These are phyloP conservation scores for Lepidostoma basale DNA, from an alignment of 1,140 invertebrate genomes.

Conservation along the genomic window DNA sequence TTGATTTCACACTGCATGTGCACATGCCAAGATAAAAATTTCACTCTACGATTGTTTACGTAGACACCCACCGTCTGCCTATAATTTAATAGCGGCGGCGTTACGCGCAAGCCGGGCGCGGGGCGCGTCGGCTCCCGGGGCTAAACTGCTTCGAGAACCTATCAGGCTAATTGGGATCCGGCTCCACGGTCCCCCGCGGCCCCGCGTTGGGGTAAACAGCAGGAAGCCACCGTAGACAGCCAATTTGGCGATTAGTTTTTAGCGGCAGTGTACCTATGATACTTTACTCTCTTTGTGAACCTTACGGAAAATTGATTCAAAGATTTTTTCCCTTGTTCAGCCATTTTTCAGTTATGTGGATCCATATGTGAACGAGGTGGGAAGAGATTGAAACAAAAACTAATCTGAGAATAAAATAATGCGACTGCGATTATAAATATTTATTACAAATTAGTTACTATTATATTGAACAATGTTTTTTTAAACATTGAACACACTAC, in stretches of 20 bases:
- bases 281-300: neutral
- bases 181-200: neutral
- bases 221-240: constrained; percentile 1
- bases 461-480: too few relatives aligned
- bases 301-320: neutral
- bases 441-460: too few relatives aligned
- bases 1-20: neutral
- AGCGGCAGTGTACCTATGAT: constrained; percentile 3
- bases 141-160: neutral
- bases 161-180: neutral
- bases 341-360: too few relatives aligned
- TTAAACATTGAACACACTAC: too few relatives aligned
- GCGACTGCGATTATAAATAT: too few relatives aligned
- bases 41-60: neutral
- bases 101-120: too few relatives aligned
- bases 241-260: constrained; percentile 16
- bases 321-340: too few relatives aligned
- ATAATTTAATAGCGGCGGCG: neutral
- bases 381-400: too few relatives aligned
- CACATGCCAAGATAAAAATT: neutral
- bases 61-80: neutral
- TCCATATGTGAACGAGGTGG: too few relatives aligned
- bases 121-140: neutral
- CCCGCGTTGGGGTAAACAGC: neutral
- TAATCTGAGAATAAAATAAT: too few relatives aligned